Evolutionary conservation across 2,113 vertebrate genomes (phyloP), one percentile per base, ranked within the genome.

Genomic region (Spizaetus ornatus): DNA sequence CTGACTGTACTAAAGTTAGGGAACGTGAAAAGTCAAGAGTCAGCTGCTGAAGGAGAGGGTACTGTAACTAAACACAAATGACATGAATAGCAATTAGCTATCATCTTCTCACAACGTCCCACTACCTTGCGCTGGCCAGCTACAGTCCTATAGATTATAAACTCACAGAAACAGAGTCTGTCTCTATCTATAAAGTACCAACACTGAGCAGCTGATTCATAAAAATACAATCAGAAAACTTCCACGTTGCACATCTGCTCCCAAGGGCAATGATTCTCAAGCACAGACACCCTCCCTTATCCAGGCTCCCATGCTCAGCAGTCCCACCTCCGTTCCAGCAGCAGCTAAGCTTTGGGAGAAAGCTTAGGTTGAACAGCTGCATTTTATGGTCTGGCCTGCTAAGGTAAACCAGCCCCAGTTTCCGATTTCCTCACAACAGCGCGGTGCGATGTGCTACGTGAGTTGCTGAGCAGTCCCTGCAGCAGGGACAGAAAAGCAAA

Each of bases 391-490:
- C 34, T 63, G 53, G 59, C 25, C 70, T 63, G 10, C 50, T 34
- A 80, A 40, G 59, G 25, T 29, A 32, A 58, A 62, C 29, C 59
- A 78, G 42, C 52, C 63, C 17, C 47, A 25, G 42, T 8, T 40
- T 63, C 42, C 4, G 2, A 65, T 34, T 72, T 73, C 52, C 53
- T 38, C 77, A 14, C 29, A 20, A 11, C 25, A 73, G 25, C 8
- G 3, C 0, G 0, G 29, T 29, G 45, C 2, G 2, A 32, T 32
- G 45, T 29, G 32, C 52, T 25, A 48, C 1, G 1, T 6, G 56
- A 91, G 27, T 36, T 5, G 3, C 66, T 31, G 36, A 69, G 66
- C 0, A 0, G 11, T 45, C 21, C 25, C 56, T 1, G 0, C 31
- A 40, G n/a, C 0, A 7, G n/a, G 73, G 23, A 55, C 55, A 70